Base-by-base conservation (phyloP, 2,888 invertebrate genomes). In the Pogonocherus hispidulus region DNA sequence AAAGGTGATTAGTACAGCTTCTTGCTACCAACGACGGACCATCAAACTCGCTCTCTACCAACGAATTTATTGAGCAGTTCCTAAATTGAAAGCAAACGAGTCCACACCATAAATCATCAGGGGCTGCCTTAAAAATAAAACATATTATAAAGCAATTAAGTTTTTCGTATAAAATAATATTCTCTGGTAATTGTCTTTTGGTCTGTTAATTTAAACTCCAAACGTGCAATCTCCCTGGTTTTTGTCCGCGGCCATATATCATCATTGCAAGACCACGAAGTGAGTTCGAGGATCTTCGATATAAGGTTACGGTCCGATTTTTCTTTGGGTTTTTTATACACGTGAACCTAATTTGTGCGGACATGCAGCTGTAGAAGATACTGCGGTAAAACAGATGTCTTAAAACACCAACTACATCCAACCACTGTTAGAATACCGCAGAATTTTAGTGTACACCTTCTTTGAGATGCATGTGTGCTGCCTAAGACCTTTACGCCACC, bases 131-230 rank as follows among this genome's bases (percentile, higher is more conserved):
- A 66, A 74, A 76, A 77, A 76, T 76, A 75, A 77, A 78, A 73
- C 78, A 78, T 77, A 80, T 80, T 80, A 80, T 80, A 80, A 80
- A 79, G 78, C 77, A 78, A 80, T 80, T 78, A 79, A 78, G 76
- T 80, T 79, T 80, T 80, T 80, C 76, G 67, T 68, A 79, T 80
- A 78, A 80, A 79, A 80, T 77, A 78, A 80, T 79, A 73, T 78
- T 77, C 75, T 74, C 70, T 69, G 76, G 78, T 80, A 79, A 79
- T 79, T 79, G 79, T 78, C 76, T 79, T 79, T 76, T 72, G 70
- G 72, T 71, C 73, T 72, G 78, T 76, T 78, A 77, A 80, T 80
- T 78, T 78, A 76, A 77, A 79, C 78, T 71, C 77, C 77, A 77
- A 76, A 79, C 75, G 73, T 67, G 75, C 71, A 67, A 72, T 73